Conservation (phyloP, 2,888 invertebrate species). For the Orthosia gothica region DNA sequence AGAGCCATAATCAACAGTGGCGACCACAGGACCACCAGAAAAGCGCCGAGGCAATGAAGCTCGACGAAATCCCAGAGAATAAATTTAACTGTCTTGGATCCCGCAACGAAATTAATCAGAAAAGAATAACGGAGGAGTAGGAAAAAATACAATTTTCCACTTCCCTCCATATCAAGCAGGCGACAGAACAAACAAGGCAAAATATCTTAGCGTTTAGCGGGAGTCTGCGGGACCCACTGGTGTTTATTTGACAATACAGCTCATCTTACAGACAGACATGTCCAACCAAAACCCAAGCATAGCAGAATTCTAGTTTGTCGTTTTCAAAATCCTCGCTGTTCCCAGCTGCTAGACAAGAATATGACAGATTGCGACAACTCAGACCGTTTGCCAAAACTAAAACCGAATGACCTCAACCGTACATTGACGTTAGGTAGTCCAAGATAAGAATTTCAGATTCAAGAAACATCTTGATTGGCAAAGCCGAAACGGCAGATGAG, state of each 20-base stretch:
- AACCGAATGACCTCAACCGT: conserved; percentile 14
- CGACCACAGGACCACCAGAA: no score
- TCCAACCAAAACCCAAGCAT: not conserved
- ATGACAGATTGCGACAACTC: conserved; percentile 21
- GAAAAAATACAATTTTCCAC: no score
- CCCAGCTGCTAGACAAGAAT: conserved; percentile 22
- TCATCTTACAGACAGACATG: not conserved
- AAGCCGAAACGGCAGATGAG: not conserved
- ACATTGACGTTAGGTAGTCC: not conserved
- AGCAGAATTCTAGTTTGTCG: not conserved
- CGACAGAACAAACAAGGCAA: no score
- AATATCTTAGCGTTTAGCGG: not conserved
- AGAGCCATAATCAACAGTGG: no score
- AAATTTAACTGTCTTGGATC: no score
- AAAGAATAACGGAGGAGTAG: no score
- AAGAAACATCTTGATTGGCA: conserved; percentile 5
- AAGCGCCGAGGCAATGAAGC: no score
- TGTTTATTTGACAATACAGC: not conserved
- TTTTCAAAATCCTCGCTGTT: not conserved
- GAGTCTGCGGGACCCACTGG: not conserved
- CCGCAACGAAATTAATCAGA: no score
- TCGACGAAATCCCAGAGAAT: no score
- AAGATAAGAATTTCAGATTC: conserved; percentile 20
- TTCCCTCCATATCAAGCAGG: no score
- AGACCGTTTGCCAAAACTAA: conserved; percentile 46